Evolutionary conservation across 2,113 vertebrate species (phyloP), one percentile per base, ranked within the genome.

Genomic region (Reinhardtius hippoglossoides): DNA sequence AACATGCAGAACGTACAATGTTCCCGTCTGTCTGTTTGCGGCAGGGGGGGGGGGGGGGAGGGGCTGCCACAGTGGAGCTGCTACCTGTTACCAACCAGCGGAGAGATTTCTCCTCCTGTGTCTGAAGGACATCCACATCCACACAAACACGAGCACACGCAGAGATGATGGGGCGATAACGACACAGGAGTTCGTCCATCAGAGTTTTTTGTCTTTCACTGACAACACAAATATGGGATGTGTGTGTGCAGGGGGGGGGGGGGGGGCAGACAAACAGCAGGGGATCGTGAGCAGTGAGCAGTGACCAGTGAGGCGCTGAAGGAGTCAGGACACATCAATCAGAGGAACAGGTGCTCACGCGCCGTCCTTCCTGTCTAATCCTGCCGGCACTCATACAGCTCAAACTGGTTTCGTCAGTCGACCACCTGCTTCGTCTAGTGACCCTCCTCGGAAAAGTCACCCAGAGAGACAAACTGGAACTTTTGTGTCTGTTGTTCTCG

Each of bases 311-410:
- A 85, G 82, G 82, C 73, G 76, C 68, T 70, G 72, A 88, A 78
- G 73, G 84, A 87, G 79, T 82, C 85, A 87, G 78, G 80, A 91
- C 85, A 79, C 89, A 91, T 93, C 90, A 91, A 86, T 94, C 87
- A 90, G 76, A 79, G 42, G 81, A 90, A 84, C 86, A 91, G 85
- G 76, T 89, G 83, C 79, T 80, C 40, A n/a, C 5, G 81, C 56
- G 3, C 71, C 1, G 68, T 68, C 81, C 82, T 61, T 81, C 87
- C 70, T 56, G 40, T 78, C 72, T 75, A 71, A 87, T 82, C 72
- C 82, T 58, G 31, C 71, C 24, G 67, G 80, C 54, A 72, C 56
- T 76, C 46, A 4, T 40, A 76, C 71, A 78, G 66, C 59, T 86
- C 63, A 74, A 4, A 67, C 63, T 70, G 61, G 65, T 78, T 80